Percentiles rank a stretch among this genome's conserved stretches.
These are phyloP conservation scores for Melipona quadrifasciata DNA, from an alignment of 1,140 invertebrate genomes.

Conservation along the genomic window DNA sequence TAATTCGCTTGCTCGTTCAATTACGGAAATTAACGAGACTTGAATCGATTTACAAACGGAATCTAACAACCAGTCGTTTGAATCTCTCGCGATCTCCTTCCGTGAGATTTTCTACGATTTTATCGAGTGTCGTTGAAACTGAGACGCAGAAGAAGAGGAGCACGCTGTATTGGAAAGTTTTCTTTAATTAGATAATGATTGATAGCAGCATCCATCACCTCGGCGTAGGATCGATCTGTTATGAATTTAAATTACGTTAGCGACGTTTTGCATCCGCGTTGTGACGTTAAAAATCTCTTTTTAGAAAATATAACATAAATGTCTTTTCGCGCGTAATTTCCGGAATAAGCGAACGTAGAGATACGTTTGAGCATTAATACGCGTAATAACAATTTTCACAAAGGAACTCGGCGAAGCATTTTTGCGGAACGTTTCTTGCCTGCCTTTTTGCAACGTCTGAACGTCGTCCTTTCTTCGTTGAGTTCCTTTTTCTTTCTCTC, in stretches of 20 bases:
- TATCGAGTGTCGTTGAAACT: background rate
- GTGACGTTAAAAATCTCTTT: too few species aligned
- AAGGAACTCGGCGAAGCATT: background rate
- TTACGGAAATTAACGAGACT: background rate
- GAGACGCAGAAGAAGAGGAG: background rate
- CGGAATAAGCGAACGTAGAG: background rate
- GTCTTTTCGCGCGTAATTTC: too few species aligned
- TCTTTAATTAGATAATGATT: background rate
- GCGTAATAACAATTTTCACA: background rate
- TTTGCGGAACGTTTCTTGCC: background rate
- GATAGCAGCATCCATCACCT: background rate
- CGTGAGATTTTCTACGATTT: too few species aligned
- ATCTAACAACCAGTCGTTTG: background rate
- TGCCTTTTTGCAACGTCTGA: background rate
- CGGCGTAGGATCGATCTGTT: background rate
- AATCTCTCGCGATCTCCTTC: background rate
- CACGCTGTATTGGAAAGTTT: background rate
- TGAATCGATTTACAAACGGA: background rate
- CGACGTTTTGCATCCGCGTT: background rate
- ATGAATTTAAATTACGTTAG: background rate
- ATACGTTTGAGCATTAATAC: background rate
- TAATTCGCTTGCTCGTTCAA: constrained; percentile 10
- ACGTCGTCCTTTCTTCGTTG: background rate
- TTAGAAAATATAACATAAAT: too few species aligned
- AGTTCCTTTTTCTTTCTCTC: background rate